phyloP scores from a whole-genome alignment of 2,888 invertebrate genomes.

The Xanthia togata region DNA sequence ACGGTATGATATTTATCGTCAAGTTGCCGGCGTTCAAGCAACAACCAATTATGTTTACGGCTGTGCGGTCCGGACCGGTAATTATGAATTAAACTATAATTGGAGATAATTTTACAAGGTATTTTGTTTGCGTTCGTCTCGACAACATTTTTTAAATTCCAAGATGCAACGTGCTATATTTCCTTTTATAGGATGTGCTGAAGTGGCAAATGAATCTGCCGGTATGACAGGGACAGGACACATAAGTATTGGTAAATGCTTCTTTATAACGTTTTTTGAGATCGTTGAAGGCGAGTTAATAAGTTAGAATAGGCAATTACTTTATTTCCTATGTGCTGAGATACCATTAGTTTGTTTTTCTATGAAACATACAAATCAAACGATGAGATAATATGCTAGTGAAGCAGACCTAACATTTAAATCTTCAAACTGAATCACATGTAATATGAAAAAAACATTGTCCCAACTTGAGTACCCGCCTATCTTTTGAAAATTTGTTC shows the following conservation, averaged over 20 bases:
- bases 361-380: neutral
- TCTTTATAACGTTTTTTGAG: neutral
- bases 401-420: neutral
- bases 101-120: conserved; percentile 74
- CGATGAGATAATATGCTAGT: neutral
- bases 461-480: neutral
- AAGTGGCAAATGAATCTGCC: conserved; percentile 36
- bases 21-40: conserved; percentile 55
- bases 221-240: conserved; percentile 17
- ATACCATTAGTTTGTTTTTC: neutral
- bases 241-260: neutral
- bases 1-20: conserved; percentile 64
- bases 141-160: conserved; percentile 65
- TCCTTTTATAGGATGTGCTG: conserved; percentile 37
- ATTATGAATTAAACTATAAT: conserved; percentile 82
- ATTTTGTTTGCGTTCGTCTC: conserved; percentile 61
- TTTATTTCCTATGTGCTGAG: neutral
- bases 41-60: conserved; percentile 79
- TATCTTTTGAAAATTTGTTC: conserved; percentile 25
- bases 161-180: conserved; percentile 48
- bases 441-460: neutral
- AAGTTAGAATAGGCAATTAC: neutral
- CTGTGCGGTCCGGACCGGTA: conserved; percentile 69
- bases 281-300: neutral
- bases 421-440: neutral